Base-by-base conservation (phyloP, 2,888 invertebrate genomes). In the Meganola albula region DNA sequence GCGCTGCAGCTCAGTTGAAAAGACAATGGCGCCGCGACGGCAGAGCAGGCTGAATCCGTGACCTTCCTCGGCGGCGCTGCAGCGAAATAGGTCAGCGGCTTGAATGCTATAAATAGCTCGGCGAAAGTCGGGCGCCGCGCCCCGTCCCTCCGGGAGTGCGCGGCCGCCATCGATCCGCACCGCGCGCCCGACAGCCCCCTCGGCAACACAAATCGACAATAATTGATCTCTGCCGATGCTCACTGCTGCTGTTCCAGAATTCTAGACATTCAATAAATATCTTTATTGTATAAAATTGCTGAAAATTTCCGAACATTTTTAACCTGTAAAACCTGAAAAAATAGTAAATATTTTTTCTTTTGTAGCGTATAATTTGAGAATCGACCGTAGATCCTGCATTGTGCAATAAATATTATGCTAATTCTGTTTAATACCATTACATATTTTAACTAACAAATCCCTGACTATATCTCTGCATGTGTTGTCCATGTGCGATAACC, bases 21-120 rank as follows among this genome's bases (percentile, higher is more conserved):
- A 80, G 82, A 84, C 84, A 83, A 83, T 80, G 77, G 82, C 79
- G 79, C 74, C 79, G 70, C 66, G 67, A 63, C 69, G 75, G 64
- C 78, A 77, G 65, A 73, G 75, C 71, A 62, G 75, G 74, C 78
- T 74, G 78, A 72, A 83, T 78, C 83, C 83, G 79, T 85, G 85
- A 85, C 84, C 85, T 84, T 85, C 84, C 79, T 72, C 69, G 71
- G 66, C 52, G 74, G 75, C 71, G 74, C 77, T 82, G 82, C 84
- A 82, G 76, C 74, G 71, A 85, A 83, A 82, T 85, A 80, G 84
- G 85, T 85, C 85, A 84, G 83, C 83, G 82, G 84, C 83, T 82
- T 80, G 74, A 78, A 76, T 76, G 77, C 82, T 85, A 84, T 83
- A 83, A 84, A 85, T 85, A 85, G 85, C 84, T 77, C 71, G 79